A percentile compares a stretch with the other conserved stretches of the same genome.
These are phyloP conservation scores for Ditylenchus weischeri DNA, from an alignment of 2,888 invertebrate genomes.

Conservation along the genomic window DNA sequence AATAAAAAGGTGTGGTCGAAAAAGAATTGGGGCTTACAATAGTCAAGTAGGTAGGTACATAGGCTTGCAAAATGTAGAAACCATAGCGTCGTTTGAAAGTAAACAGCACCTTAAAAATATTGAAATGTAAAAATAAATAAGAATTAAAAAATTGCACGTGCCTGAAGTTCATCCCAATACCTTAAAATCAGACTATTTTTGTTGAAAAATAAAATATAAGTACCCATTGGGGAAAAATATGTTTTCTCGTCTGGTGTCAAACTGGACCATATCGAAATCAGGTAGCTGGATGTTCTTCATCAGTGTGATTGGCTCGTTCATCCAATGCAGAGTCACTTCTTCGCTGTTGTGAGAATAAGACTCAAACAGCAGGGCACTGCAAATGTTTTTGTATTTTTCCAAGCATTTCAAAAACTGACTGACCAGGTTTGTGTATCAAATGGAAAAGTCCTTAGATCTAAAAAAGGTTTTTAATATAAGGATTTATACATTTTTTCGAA, in stretches of 20 bases:
- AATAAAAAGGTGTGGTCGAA: not conserved
- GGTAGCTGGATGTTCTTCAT: slow-evolving; percentile 57
- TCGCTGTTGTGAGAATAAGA: slow-evolving; percentile 57
- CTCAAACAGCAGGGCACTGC: slow-evolving; percentile 51
- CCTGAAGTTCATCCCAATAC: slow-evolving; percentile 12
- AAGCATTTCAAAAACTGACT: not conserved
- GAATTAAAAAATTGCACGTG: not conserved
- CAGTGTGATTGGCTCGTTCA: slow-evolving; percentile 56
- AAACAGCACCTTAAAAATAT: slow-evolving; percentile 47
- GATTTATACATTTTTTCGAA: not conserved
- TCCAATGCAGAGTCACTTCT: slow-evolving; percentile 57
- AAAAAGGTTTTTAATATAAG: slow-evolving; percentile 3
- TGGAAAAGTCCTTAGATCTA: slow-evolving; percentile 52
- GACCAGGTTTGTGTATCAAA: slow-evolving; percentile 50
- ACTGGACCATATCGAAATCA: slow-evolving; percentile 57
- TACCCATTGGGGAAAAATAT: slow-evolving; percentile 52
- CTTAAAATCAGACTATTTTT: not conserved
- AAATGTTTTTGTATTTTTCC: not conserved
- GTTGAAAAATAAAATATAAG: not conserved
- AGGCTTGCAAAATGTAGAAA: slow-evolving; percentile 59
- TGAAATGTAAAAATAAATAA: slow-evolving; percentile 17
- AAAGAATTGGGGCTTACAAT: slow-evolving; percentile 2
- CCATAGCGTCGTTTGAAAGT: slow-evolving; percentile 59
- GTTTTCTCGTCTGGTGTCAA: slow-evolving; percentile 43
- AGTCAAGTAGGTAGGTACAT: slow-evolving; percentile 55